Percentiles rank a stretch among this genome's conserved stretches.
Evolutionary conservation across 35 echinoderm and acorn worm genomes (phyloP).

Genomic region (Anneissia japonica): DNA sequence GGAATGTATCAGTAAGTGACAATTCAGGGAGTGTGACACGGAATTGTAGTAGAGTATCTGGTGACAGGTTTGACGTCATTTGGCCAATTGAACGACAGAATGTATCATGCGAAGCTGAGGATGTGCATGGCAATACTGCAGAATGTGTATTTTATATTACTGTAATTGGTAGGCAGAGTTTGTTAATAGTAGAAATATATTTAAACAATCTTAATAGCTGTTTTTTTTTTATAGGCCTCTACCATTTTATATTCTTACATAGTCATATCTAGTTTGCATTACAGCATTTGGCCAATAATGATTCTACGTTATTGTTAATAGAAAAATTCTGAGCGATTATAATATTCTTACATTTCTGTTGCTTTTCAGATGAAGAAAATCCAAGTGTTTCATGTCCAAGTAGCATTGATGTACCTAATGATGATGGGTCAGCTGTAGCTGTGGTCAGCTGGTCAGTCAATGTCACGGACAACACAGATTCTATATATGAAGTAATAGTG

Average conservation of each 20-base stretch:
- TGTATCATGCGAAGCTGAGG: not conserved
- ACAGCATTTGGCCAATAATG: too few species aligned
- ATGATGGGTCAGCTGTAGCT: not conserved
- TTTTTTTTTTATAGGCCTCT: too few species aligned
- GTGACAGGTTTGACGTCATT: not conserved
- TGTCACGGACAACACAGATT: not conserved
- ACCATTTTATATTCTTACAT: too few species aligned
- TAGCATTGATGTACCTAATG: not conserved
- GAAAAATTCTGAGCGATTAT: too few species aligned
- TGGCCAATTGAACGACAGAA: not conserved
- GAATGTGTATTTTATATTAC: not conserved
- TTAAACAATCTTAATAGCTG: too few species aligned
- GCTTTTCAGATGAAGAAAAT: not conserved
- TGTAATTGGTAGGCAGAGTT: not conserved
- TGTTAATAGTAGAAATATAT: too few species aligned
- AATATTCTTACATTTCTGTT: too few species aligned
- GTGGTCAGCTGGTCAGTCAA: not conserved
- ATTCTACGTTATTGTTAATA: too few species aligned
- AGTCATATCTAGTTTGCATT: too few species aligned
- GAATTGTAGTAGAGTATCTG: not conserved
- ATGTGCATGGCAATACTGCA: not conserved
- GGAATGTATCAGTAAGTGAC: slow-evolving; percentile 1
- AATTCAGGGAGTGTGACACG: not conserved
- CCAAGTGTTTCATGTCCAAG: not conserved
- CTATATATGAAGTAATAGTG: not conserved